Evolutionary conservation across 1,140 invertebrate species (phyloP), one percentile per base, ranked within the genome.

Genomic region (Tribolium castaneum): DNA sequence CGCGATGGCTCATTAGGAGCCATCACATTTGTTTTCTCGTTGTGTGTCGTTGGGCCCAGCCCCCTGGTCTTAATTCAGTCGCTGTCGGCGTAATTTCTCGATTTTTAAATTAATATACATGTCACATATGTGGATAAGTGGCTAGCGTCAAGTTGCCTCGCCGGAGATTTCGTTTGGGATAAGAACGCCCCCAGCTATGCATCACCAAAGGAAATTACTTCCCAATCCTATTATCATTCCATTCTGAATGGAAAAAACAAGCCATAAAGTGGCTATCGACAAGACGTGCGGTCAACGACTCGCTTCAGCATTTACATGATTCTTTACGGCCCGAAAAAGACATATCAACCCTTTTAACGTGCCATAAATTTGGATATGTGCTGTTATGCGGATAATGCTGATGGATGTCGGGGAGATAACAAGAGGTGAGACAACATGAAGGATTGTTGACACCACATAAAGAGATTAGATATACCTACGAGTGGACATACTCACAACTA

Each of bases 161-260:
- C 16, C 22, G 73, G 78, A 70, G 75, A 76, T 75, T 71, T 62
- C 25, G 19, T 76, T 71, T 79, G 54, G 51, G 62, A 71, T 72
- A 72, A 62, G 56, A 52, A 52, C 71, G 14, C 45, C 75, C 51
- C 45, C 49, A 54, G 52, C 74, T 6, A 62, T 62, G 79, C 13
- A 80, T 75, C 76, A 78, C 76, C 62, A 52, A 59, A 56, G 59
- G 72, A 81, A 79, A 81, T 81, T 79, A 81, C 80, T 81, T 81
- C 80, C 80, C 77, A 76, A 81, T 81, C 80, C 80, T 79, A 79
- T 81, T 81, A 81, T 81, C 77, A 81, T 79, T 79, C 77, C 80
- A 79, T 77, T 81, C 70, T 72, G 75, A 70, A 70, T 70, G 75
- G 52, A 76, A 66, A 66, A 66, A 76, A 76, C 59, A 66, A 49